These are phyloP conservation scores for Acanthurus leucopareius DNA, from an alignment of 2,797 vertebrate genomes.

Conservation along the genomic window DNA sequence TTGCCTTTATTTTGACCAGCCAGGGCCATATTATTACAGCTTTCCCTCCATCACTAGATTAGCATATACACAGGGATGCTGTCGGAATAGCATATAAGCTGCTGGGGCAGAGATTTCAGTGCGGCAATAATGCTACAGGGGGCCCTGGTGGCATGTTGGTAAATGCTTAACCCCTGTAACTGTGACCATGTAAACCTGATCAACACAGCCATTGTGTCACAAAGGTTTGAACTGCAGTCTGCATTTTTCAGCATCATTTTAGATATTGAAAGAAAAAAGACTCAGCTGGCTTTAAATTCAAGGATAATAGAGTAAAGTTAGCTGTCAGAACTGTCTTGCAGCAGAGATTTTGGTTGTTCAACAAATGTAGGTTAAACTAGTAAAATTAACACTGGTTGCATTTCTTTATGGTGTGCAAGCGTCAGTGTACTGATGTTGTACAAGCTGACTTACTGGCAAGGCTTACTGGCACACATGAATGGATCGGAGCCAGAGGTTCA, in stretches of 20 bases:
- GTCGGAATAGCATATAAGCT: slow-evolving; percentile 59
- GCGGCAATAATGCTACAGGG: slow-evolving; percentile 28
- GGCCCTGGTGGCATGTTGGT: slow-evolving; percentile 28
- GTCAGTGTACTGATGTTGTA: slow-evolving; percentile 30
- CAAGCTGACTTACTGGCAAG: slow-evolving; percentile 37
- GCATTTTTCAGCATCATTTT: not conserved
- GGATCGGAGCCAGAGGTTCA: slow-evolving; percentile 30
- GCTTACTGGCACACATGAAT: slow-evolving; percentile 48
- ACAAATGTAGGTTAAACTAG: slow-evolving; percentile 17
- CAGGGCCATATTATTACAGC: slow-evolving; percentile 55
- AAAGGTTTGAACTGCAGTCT: not conserved
- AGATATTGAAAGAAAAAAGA: not conserved
- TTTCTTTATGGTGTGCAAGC: slow-evolving; percentile 15
- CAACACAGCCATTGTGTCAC: not conserved
- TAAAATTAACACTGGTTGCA: slow-evolving; percentile 27
- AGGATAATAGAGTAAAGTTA: not conserved
- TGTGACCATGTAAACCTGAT: slow-evolving; percentile 20
- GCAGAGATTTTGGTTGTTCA: slow-evolving; percentile 14
- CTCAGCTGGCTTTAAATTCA: not conserved
- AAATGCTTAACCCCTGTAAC: slow-evolving; percentile 21
- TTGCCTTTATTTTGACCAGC: slow-evolving; percentile 67
- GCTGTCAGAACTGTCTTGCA: not conserved
- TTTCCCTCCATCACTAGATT: slow-evolving; percentile 55
- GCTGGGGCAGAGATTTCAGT: slow-evolving; percentile 12
- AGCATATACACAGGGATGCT: slow-evolving; percentile 67